phyloP scores from a whole-genome alignment of 1,140 invertebrate species.

The Drosophila suzukii region DNA sequence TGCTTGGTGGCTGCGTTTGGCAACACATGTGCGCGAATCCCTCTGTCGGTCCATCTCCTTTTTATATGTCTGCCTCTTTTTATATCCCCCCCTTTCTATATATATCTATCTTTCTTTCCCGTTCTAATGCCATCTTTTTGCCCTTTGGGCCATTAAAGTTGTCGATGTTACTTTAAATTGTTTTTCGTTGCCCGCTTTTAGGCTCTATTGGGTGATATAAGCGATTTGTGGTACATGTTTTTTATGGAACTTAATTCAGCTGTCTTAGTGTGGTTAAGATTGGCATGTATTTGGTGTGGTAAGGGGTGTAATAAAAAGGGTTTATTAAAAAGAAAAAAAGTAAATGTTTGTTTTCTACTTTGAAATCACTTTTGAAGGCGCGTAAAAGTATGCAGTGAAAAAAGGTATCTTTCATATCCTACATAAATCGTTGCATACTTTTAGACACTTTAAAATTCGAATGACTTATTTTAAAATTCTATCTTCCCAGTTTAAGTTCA shows the following conservation, averaged over 20 bases:
- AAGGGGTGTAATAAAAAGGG: background rate
- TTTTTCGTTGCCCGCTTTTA: constrained; percentile 46
- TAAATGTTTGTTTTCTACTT: too few species aligned
- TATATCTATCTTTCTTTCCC: background rate
- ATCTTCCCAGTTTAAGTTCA: background rate
- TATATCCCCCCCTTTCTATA: background rate
- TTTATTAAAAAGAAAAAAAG: background rate
- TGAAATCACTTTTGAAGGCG: too few species aligned
- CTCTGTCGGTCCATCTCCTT: constrained; percentile 5
- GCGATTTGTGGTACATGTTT: constrained; percentile 32
- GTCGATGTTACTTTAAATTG: constrained; percentile 44
- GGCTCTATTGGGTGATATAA: constrained; percentile 40
- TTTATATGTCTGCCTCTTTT: constrained; percentile 15
- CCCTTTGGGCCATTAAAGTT: constrained; percentile 58
- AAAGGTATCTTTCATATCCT: too few species aligned
- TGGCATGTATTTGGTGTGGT: background rate
- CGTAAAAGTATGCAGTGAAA: background rate
- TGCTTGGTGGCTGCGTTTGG: constrained; percentile 49
- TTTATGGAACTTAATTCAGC: constrained; percentile 34
- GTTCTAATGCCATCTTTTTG: constrained; percentile 27
- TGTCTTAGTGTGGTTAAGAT: constrained; percentile 10
- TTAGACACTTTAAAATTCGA: background rate
- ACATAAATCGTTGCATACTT: background rate
- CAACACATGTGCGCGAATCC: constrained; percentile 59
- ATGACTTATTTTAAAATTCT: background rate